Evolutionary conservation across 2,113 vertebrate genomes (phyloP).

Genomic region (Heloderma charlesbogerti): DNA sequence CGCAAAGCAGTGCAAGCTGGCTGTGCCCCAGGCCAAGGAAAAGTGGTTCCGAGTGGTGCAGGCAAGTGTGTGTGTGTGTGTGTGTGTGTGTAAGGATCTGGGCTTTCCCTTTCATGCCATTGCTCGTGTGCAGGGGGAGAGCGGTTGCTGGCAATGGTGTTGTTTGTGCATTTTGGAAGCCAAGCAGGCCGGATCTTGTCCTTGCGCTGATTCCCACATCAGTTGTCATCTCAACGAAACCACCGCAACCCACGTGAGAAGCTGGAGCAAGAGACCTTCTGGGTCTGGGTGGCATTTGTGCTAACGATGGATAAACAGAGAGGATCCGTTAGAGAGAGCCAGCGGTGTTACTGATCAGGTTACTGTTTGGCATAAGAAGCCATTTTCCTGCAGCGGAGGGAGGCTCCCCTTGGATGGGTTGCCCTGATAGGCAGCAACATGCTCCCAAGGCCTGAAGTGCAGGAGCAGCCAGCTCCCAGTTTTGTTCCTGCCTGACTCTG

Average conservation of each 20-base stretch:
- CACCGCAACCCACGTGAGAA: neutral
- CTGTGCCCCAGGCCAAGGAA: constrained; percentile 67
- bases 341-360: no score
- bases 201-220: no score
- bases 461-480: no score
- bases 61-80: constrained; percentile 83
- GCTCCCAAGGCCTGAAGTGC: no score
- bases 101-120: neutral
- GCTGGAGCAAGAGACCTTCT: neutral
- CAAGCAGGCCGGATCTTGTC: fast-evolving
- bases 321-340: no score
- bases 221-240: neutral
- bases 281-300: neutral
- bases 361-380: no score
- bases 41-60: constrained; percentile 89
- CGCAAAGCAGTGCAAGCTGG: constrained; percentile 74
- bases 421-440: no score
- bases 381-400: no score
- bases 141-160: neutral
- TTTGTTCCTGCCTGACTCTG: no score
- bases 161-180: neutral
- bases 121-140: neutral
- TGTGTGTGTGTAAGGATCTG: neutral
- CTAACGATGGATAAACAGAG: neutral
- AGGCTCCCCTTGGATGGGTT: no score